These are phyloP conservation scores for Callithrix jacchus DNA, from an alignment of 2,113 vertebrate genomes.

Conservation along the genomic window DNA sequence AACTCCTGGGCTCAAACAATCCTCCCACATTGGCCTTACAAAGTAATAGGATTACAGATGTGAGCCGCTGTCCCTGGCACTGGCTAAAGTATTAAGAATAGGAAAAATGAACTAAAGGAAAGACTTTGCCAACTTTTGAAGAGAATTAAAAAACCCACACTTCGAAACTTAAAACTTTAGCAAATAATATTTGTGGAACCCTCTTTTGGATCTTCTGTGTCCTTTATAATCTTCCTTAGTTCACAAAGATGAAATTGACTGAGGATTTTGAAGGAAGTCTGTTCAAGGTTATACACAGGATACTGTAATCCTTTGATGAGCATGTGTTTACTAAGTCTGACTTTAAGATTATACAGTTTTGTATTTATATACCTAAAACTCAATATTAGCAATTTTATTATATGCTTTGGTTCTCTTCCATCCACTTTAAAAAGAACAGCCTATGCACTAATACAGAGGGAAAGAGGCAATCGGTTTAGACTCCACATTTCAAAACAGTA, in stretches of 20 bases:
- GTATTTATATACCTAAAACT: neutral
- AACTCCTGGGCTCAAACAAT: no score
- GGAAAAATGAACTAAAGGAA: neutral
- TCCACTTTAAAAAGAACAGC: neutral
- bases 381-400: neutral
- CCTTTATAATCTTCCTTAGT: neutral
- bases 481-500: neutral
- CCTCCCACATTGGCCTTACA: no score
- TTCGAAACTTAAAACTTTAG: conserved; percentile 10
- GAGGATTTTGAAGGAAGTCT: neutral
- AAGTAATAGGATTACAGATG: no score
- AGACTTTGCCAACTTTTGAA: neutral
- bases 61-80: no score
- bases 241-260: neutral
- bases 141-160: neutral
- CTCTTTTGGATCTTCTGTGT: neutral
- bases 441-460: neutral
- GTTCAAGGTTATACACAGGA: neutral
- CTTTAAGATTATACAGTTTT: conserved; percentile 25
- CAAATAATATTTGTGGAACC: neutral
- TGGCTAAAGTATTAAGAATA: neutral
- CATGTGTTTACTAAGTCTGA: conserved; percentile 10
- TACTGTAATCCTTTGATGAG: neutral
- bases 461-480: neutral
- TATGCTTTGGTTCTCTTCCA: neutral